Evolutionary conservation across 2,113 vertebrate genomes (phyloP).

Genomic region (Proterorhinus semilunaris): DNA sequence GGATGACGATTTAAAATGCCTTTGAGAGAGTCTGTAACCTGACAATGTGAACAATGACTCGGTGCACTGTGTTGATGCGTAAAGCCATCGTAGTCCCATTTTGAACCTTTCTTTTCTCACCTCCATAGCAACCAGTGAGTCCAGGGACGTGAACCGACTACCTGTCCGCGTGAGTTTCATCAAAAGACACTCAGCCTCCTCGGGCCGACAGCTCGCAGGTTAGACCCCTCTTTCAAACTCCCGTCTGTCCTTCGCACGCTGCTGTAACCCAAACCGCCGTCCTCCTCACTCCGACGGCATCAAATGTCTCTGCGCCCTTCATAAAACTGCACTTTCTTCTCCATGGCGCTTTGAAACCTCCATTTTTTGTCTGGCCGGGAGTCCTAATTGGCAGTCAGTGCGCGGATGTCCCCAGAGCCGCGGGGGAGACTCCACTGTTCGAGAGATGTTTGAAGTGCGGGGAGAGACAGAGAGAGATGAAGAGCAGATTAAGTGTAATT

Average conservation of each 20-base stretch:
- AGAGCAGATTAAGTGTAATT: constrained; percentile 69
- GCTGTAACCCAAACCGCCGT: constrained; percentile 4
- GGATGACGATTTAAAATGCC: too few species aligned
- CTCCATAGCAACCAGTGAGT: too few species aligned
- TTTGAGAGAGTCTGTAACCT: too few species aligned
- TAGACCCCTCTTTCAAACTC: constrained; percentile 53
- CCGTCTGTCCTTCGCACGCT: constrained; percentile 64
- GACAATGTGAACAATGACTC: too few species aligned
- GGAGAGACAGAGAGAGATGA: constrained; percentile 71
- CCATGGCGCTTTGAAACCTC: constrained; percentile 61
- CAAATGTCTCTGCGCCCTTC: constrained; percentile 66
- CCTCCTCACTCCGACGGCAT: constrained; percentile 44
- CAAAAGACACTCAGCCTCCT: constrained; percentile 41
- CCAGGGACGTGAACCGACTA: constrained; percentile 38
- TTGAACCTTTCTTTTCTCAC: too few species aligned
- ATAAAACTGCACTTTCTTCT: constrained; percentile 75
- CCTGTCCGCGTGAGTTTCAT: constrained; percentile 49
- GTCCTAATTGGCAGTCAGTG: constrained; percentile 87
- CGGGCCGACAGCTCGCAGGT: constrained; percentile 54
- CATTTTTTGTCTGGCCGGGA: constrained; percentile 77
- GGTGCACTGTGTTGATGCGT: too few species aligned
- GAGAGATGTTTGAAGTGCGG: constrained; percentile 83
- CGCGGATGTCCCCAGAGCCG: constrained; percentile 78
- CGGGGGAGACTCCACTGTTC: constrained; percentile 78
- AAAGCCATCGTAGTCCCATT: too few species aligned